Evolutionary conservation across 2,113 vertebrate genomes (phyloP).

Genomic region (Microtus pennsylvanicus): DNA sequence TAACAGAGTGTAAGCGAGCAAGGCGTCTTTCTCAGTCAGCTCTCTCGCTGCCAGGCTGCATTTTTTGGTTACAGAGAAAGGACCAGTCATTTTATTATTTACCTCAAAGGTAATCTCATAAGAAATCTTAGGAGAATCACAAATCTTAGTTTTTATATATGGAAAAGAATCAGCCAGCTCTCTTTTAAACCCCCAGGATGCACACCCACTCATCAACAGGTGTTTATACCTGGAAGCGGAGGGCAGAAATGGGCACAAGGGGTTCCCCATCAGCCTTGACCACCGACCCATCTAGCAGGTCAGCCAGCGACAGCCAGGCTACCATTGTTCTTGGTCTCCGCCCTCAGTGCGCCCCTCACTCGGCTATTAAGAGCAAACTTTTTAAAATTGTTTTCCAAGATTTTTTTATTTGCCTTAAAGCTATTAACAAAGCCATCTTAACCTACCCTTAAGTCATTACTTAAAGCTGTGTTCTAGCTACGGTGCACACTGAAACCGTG

Average conservation of each 20-base stretch:
- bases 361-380: neutral
- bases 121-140: neutral
- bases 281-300: neutral
- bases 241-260: neutral
- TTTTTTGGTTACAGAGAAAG: neutral
- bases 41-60: neutral
- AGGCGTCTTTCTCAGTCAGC: neutral
- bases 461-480: neutral
- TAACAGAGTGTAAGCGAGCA: neutral
- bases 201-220: neutral
- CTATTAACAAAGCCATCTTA: neutral
- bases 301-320: neutral
- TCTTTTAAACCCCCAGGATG: neutral
- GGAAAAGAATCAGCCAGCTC: neutral
- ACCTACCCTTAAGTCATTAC: neutral
- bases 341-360: neutral
- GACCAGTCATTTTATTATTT: neutral
- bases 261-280: neutral
- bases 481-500: neutral
- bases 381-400: neutral
- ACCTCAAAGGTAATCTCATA: neutral
- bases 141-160: neutral
- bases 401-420: neutral
- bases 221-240: neutral
- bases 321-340: neutral